Percentiles rank a stretch among this genome's conserved stretches.
Evolutionary conservation across 2,113 vertebrate genomes (phyloP).

Genomic region (Dipodomys merriami): DNA sequence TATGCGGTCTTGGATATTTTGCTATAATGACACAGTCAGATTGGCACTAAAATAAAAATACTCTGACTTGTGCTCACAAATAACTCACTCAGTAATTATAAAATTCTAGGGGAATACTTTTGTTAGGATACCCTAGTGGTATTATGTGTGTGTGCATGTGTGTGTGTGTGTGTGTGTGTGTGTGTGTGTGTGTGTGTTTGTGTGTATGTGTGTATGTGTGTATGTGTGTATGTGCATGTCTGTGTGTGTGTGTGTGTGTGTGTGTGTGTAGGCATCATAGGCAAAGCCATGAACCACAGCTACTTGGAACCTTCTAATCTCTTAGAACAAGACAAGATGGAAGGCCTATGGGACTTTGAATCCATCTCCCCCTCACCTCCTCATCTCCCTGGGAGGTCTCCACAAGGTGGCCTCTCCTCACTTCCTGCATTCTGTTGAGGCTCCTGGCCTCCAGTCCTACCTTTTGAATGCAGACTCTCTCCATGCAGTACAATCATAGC

Average conservation of each 20-base stretch:
- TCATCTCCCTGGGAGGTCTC: too few relatives aligned
- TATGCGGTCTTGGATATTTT: neutral
- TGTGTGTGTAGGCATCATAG: neutral
- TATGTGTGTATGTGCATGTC: too few relatives aligned
- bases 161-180: too few relatives aligned
- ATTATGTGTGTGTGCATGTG: too few relatives aligned
- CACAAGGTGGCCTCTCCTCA: neutral
- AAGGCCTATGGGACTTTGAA: neutral
- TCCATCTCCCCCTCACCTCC: rapidly evolving
- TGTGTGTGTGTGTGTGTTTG: too few relatives aligned
- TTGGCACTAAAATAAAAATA: neutral
- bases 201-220: too few relatives aligned
- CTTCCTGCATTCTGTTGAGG: neutral
- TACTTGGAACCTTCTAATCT: neutral
- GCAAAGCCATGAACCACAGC: neutral
- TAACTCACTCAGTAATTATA: neutral
- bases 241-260: too few relatives aligned
- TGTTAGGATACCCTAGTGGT: too few relatives aligned
- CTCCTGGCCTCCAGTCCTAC: too few relatives aligned
- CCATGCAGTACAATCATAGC: neutral
- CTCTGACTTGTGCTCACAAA: neutral
- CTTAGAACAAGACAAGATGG: neutral
- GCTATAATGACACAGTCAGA: neutral
- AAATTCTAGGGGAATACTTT: neutral
- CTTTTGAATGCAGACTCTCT: neutral